Conservation (phyloP, 2,888 invertebrate genomes). For the Corythucha ciliata region DNA sequence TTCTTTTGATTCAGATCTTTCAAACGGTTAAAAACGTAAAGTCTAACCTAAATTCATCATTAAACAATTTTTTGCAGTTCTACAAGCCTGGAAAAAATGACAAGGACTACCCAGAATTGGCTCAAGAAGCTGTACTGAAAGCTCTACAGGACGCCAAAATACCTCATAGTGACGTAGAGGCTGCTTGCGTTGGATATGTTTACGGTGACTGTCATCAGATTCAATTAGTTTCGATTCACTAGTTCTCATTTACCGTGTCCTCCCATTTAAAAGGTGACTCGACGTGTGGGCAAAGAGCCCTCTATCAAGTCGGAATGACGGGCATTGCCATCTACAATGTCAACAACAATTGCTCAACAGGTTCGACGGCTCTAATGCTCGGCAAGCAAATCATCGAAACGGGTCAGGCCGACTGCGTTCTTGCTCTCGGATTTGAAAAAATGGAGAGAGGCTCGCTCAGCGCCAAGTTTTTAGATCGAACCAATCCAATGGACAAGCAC, state of each 20-base stretch:
- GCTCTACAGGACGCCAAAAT: constrained; percentile 78
- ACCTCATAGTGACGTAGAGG: constrained; percentile 65
- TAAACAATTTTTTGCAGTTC: constrained; percentile 50
- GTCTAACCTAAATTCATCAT: background rate
- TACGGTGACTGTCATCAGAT: constrained; percentile 50
- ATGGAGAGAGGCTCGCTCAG: constrained; percentile 89
- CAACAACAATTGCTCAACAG: constrained; percentile 97
- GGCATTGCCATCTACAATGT: constrained; percentile 97
- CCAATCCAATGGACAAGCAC: constrained; percentile 83
- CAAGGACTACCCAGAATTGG: constrained; percentile 91
- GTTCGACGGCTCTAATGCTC: constrained; percentile 81
- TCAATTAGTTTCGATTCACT: background rate
- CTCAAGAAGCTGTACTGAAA: constrained; percentile 80
- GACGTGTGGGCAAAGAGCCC: constrained; percentile 85
- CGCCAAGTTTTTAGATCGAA: constrained; percentile 66
- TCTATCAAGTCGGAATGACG: constrained; percentile 90
- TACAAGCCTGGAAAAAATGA: constrained; percentile 81
- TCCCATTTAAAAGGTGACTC: constrained; percentile 60
- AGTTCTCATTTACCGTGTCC: background rate
- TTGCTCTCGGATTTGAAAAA: constrained; percentile 96
- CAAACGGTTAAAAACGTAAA: background rate
- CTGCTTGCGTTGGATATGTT: constrained; percentile 87
- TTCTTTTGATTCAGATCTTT: no score
- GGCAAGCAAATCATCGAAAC: constrained; percentile 88
- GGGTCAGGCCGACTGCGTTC: constrained; percentile 73